phyloP scores from a whole-genome alignment of 2,797 vertebrate genomes.

The Graptemys geographica region DNA sequence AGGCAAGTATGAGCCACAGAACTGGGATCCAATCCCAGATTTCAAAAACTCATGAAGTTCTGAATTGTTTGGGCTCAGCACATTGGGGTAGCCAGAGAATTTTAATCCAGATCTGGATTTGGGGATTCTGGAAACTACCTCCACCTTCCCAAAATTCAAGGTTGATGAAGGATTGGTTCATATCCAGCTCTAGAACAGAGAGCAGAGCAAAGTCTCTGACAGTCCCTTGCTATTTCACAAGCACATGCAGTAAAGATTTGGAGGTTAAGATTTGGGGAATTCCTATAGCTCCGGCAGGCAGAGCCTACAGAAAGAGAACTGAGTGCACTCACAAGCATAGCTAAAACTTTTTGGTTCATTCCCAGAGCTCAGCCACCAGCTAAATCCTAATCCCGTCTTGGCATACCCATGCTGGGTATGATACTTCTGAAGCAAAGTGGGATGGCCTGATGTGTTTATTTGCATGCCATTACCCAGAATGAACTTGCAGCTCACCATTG shows the following conservation, averaged over 20 bases:
- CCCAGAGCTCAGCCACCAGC: background rate
- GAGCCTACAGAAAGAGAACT: background rate
- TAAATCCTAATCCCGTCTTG: too few relatives aligned
- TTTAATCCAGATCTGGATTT: background rate
- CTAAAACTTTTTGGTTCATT: background rate
- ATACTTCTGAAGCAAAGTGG: fast-evolving
- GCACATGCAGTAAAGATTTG: background rate
- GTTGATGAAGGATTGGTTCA: background rate
- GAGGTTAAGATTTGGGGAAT: background rate
- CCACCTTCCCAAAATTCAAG: background rate
- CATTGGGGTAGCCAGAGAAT: background rate
- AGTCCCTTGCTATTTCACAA: background rate
- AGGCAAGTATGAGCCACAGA: background rate
- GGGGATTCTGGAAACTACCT: background rate
- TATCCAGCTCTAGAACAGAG: background rate
- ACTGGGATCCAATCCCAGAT: background rate
- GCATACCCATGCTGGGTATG: too few relatives aligned
- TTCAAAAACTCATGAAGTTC: background rate
- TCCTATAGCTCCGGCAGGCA: background rate
- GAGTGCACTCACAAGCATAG: background rate
- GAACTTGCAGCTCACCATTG: background rate
- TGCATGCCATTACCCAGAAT: background rate
- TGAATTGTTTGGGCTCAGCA: background rate
- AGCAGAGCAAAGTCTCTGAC: background rate
- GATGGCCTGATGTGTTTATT: background rate